Evolutionary conservation across 1,140 invertebrate species (phyloP), one percentile per base, ranked within the genome.

Genomic region (Melitaea cinxia): DNA sequence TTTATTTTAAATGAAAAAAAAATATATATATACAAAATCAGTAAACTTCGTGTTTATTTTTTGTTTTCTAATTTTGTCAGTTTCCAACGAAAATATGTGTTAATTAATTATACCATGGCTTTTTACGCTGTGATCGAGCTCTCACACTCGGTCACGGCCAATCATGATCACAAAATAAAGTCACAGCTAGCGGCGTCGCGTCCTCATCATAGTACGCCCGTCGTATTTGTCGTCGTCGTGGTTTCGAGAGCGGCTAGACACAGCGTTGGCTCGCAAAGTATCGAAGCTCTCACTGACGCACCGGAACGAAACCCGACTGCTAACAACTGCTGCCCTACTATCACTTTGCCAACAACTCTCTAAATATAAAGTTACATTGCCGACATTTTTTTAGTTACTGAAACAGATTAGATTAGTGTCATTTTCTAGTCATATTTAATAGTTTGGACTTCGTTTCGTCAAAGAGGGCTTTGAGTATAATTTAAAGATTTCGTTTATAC

Each of bases 281-380:
- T 71, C 70, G 75, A 74, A 66, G 72, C 80, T 82, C 79, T 84
- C 78, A 81, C 78, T 81, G 75, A 77, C 78, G 71, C 76, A 70
- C 73, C 78, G 80, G 77, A 83, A 83, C 79, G 76, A 78, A 82
- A 82, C 73, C 73, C 71, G 78, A 75, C 73, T 83, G 65, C 73
- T 73, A 78, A 78, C 74, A 68, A 73, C 66, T 75, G 66, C 68
- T 84, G 86, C 78, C 84, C 86, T 85, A 89, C 86, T 89, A 87
- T 89, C 84, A 88, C 86, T 89, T 79, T 63, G 67, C 68, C 70
- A 74, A 75, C 77, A 62, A 77, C 77, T 81, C 78, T 84, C 78
- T 80, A 80, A 82, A 78, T 78, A 72, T 72, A 68, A 70, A 58
- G 69, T 72, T 63, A 60, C 64, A 49, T 58, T 49, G 45, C 9